Evolutionary conservation across 2,888 invertebrate genomes (phyloP).

Genomic region (Salpingus planirostris): DNA sequence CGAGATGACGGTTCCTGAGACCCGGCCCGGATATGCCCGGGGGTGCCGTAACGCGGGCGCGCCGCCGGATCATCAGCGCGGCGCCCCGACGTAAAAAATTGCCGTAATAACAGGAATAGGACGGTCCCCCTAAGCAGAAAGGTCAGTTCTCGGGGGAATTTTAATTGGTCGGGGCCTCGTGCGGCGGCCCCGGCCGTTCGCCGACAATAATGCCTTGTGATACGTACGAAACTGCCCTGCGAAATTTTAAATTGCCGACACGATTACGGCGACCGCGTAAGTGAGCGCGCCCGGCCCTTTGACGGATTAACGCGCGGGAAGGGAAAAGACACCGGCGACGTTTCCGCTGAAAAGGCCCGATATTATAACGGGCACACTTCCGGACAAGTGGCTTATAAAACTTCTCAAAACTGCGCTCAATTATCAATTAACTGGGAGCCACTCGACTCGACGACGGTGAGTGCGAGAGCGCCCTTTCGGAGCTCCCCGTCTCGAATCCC

Average conservation of each 20-base stretch:
- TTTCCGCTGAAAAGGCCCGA: no score
- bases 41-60: slow-evolving; percentile 16
- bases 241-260: slow-evolving; percentile 7
- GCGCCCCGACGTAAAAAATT: slow-evolving; percentile 11
- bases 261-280: no score
- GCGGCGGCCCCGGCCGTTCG: slow-evolving; percentile 4
- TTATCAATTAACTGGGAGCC: slow-evolving; percentile 10
- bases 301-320: no score
- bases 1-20: no score
- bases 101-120: slow-evolving; percentile 13
- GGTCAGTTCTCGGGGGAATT: slow-evolving; percentile 11
- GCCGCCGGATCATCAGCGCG: slow-evolving; percentile 10
- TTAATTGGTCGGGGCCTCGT: slow-evolving; percentile 12
- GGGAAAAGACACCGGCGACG: no score
- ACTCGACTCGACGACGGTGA: no score
- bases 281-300: no score
- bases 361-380: no score
- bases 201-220: slow-evolving; percentile 7
- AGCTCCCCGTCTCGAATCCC: no score
- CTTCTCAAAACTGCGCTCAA: slow-evolving; percentile 1
- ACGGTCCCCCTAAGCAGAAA: slow-evolving; percentile 12
- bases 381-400: slow-evolving; percentile 4
- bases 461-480: no score
- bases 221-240: slow-evolving; percentile 3
- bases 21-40: slow-evolving; percentile 8